phyloP scores from a whole-genome alignment of 2,797 vertebrate genomes.

The Pantherophis vulpinus region DNA sequence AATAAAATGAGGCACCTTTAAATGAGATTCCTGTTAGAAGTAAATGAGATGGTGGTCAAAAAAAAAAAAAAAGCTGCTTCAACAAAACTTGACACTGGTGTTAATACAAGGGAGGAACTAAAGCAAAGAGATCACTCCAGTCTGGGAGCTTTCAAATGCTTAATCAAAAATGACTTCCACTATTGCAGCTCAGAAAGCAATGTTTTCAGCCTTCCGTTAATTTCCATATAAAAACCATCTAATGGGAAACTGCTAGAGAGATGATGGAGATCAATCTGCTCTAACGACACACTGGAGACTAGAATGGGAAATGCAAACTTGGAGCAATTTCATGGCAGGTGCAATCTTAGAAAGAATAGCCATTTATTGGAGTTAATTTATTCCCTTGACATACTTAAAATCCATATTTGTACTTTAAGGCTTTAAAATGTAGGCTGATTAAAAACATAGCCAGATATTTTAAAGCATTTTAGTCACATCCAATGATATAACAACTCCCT shows the following conservation, averaged over 20 bases:
- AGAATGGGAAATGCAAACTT: slow-evolving; percentile 73
- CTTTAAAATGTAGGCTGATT: slow-evolving; percentile 74
- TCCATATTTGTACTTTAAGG: slow-evolving; percentile 79
- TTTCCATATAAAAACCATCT: slow-evolving; percentile 81
- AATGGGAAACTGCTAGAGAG: slow-evolving; percentile 72
- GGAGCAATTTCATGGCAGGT: slow-evolving; percentile 79
- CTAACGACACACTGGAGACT: slow-evolving; percentile 75
- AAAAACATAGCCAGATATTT: slow-evolving; percentile 69
- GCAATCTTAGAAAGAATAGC: slow-evolving; percentile 75
- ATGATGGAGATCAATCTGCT: slow-evolving; percentile 74
- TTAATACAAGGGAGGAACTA: slow-evolving; percentile 68
- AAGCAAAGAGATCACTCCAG: slow-evolving; percentile 68
- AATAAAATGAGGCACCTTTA: slow-evolving; percentile 51
- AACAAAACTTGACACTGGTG: slow-evolving; percentile 60
- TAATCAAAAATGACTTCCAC: slow-evolving; percentile 78
- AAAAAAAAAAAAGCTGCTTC: slow-evolving; percentile 58
- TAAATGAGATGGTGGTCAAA: slow-evolving; percentile 34
- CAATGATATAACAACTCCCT: slow-evolving; percentile 52
- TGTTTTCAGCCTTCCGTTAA: slow-evolving; percentile 76
- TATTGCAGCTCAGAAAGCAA: slow-evolving; percentile 74
- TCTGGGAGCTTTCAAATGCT: slow-evolving; percentile 63
- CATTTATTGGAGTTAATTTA: slow-evolving; percentile 79
- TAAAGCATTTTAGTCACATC: slow-evolving; percentile 62
- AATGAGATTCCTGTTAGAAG: slow-evolving; percentile 51
- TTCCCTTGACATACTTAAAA: slow-evolving; percentile 79